A percentile compares a stretch with the other conserved stretches of the same genome.
Conservation (phyloP, 2,797 vertebrate genomes). For the Acestrorhynchus altus region DNA sequence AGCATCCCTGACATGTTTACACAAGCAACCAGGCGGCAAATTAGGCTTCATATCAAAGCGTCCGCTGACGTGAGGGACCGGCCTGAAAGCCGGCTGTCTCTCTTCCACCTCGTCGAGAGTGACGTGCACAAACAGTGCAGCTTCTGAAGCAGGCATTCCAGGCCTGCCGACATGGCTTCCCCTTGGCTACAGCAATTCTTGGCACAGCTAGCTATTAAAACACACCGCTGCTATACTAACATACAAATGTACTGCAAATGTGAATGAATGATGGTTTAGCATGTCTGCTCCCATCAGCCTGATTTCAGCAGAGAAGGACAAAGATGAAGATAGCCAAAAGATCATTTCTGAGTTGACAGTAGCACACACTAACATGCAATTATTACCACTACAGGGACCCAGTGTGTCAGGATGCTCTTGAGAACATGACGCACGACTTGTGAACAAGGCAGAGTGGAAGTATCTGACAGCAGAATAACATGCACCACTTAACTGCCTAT, state of each 20-base stretch:
- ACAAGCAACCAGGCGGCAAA: constrained; percentile 75
- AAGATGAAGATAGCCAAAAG: constrained; percentile 37
- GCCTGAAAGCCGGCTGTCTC: constrained; percentile 60
- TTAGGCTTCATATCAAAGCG: constrained; percentile 74
- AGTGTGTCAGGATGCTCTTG: constrained; percentile 39
- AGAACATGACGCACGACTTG: constrained; percentile 36
- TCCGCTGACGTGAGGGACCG: constrained; percentile 69
- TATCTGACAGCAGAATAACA: constrained; percentile 39
- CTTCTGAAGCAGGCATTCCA: constrained; percentile 52
- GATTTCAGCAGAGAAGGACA: constrained; percentile 25
- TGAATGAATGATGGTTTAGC: constrained; percentile 45
- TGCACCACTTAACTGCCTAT: constrained; percentile 51
- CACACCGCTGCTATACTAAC: constrained; percentile 26
- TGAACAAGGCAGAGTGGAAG: constrained; percentile 35
- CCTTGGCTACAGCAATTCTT: constrained; percentile 29
- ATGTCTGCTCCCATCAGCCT: constrained; percentile 24
- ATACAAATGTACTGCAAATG: neutral
- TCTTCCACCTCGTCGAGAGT: constrained; percentile 68
- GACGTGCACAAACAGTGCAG: constrained; percentile 77
- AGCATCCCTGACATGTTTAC: constrained; percentile 78
- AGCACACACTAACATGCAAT: constrained; percentile 47
- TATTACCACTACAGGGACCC: constrained; percentile 48
- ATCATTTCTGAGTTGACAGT: constrained; percentile 37
- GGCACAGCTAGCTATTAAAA: constrained; percentile 18
- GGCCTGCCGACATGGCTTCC: constrained; percentile 59